Base-by-base conservation (phyloP, 1,140 invertebrate genomes). In the Sminthurinus signatus region DNA sequence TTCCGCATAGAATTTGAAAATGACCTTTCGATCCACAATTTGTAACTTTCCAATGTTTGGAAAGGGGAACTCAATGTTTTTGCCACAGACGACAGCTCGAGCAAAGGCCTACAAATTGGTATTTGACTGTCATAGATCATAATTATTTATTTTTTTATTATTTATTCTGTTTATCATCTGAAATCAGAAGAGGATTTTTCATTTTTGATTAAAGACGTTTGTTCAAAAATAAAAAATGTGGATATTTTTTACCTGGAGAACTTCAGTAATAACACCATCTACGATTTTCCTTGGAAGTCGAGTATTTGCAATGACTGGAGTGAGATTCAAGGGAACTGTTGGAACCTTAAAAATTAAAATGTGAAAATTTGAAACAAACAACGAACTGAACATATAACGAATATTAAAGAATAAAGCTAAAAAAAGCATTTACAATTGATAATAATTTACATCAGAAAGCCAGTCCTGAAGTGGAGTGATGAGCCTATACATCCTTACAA, bases 51-150 rank as follows among this genome's bases (percentile, higher is more conserved):
- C 61, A 28, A 68, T 68, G 42, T 32, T 46, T 0, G 66, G 61
- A 55, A 68, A 61, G 5, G 66, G 66, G 28, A 68, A 68, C 32
- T 68, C 66, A 2, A 68, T 17, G 25, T 42, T 57, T 60, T 68
- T 68, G 17, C 32, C 46, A 32, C 61, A 64, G 21, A 64, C 62
- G 5, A 64, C 32, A 1, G 56, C 66, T 5, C 64, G n/a, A 15
- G 58, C 62, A 61, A 68, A 68, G 10, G 65, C 39, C 44, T 67
- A 54, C n/a, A n/a, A 3, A 58, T 23, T 58, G 8, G 27, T 15
- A 43, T 27, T 42, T 39, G 4, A 42, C n/a, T n/a, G n/a, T n/a
- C n/a, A n/a, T n/a, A n/a, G n/a, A n/a, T n/a, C n/a, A n/a, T n/a
- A n/a, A n/a, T n/a, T n/a, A n/a, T n/a, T n/a, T n/a, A n/a, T n/a